Conservation (phyloP, 2,113 vertebrate genomes). For the Peromyscus polionotus region DNA sequence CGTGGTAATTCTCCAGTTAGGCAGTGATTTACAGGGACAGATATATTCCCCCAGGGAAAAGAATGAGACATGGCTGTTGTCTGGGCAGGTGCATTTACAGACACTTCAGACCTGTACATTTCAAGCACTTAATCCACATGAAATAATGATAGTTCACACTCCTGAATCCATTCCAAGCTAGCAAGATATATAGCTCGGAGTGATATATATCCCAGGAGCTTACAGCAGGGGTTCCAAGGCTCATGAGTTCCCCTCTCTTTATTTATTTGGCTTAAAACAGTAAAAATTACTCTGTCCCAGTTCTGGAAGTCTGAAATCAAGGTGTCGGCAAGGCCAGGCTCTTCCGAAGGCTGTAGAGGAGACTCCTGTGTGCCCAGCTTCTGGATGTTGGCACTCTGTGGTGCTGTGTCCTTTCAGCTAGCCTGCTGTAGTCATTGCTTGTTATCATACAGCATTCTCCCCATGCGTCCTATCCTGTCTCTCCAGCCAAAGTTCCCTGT, state of each 20-base stretch:
- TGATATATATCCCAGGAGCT: background rate
- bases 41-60: background rate
- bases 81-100: slow-evolving; percentile 34
- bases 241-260: background rate
- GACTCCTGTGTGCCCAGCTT: background rate
- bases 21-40: slow-evolving; percentile 5
- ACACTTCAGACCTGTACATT: slow-evolving; percentile 43
- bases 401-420: no score
- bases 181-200: background rate
- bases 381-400: background rate
- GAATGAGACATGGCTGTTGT: slow-evolving; percentile 15
- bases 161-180: slow-evolving; percentile 16
- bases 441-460: background rate
- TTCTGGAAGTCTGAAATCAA: background rate
- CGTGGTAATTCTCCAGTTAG: background rate
- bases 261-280: background rate
- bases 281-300: background rate
- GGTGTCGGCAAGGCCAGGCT: background rate
- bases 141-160: slow-evolving; percentile 38
- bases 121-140: slow-evolving; percentile 43
- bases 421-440: background rate
- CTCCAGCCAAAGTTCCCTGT: background rate
- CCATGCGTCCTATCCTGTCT: background rate
- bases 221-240: background rate
- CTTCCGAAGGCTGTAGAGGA: background rate